Evolutionary conservation across 2,113 vertebrate genomes (phyloP), one percentile per base, ranked within the genome.

Genomic region (Accipiter virgatus): DNA sequence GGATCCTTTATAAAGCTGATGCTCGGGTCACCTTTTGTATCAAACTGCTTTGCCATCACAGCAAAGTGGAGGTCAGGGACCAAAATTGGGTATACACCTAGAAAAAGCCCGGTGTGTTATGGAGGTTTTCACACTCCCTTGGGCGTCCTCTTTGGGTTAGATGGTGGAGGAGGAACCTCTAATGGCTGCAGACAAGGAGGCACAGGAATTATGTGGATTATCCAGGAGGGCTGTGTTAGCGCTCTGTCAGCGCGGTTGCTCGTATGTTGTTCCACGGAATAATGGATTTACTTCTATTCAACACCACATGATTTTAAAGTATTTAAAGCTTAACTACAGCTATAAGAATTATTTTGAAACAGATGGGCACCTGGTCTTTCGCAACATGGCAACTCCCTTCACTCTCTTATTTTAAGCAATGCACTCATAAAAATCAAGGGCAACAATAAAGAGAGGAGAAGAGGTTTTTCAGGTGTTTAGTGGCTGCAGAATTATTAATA

Each of bases 401-500:
- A 2, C 75, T 73, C 45, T 32, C n/a, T 71, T 59, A 29, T 78
- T 81, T 75, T 40, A 59, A 91, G 73, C 61, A 66, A 79, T 43
- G 0, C 38, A 13, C 55, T 55, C 89, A 52, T 87, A 91, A 95
- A 95, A 95, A 27, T 17, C 48, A 42, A 65, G 73, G 6, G 19
- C 6, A 43, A 62, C 63, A 75, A 87, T 85, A 93, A 88, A 91
- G 66, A 36, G 48, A 81, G 88, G 72, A 95, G 81, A 89, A 50
- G 81, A 94, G 34, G 70, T 11, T 10, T 75, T 87, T 65, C 53
- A 59, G 81, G 78, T 82, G 91, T 93, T 95, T 93, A 91, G 81
- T 81, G 92, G 81, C 90, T 92, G 93, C 50, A 94, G 56, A 95
- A 85, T 91, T 88, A 94, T 94, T 90, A 82, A 93, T 82, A 47